Conservation (phyloP, 2,797 vertebrate species). For the Emydoidea blandingii region DNA sequence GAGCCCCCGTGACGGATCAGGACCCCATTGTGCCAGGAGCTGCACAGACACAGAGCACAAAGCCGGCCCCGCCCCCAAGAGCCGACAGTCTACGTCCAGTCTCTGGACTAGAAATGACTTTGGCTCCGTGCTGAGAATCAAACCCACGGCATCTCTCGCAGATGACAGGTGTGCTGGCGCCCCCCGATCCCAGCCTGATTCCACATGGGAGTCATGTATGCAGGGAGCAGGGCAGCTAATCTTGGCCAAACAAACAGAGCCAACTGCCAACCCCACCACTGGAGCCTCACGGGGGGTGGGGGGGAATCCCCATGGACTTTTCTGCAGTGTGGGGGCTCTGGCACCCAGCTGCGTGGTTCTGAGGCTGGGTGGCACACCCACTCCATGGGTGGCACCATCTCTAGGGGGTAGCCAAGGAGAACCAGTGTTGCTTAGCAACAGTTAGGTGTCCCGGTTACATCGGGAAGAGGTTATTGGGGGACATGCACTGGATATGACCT, state of each 20-base stretch:
- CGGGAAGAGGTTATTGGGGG: neutral
- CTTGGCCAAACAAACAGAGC: too few species aligned
- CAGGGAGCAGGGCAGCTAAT: neutral
- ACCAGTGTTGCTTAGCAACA: neutral
- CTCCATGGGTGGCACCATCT: neutral
- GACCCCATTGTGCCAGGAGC: neutral
- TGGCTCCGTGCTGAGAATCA: neutral
- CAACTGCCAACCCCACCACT: too few species aligned
- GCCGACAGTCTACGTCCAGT: neutral
- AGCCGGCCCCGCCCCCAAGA: neutral
- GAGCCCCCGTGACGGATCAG: neutral
- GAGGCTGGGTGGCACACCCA: neutral
- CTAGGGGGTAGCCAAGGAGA: neutral
- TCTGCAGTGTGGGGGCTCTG: neutral
- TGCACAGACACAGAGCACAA: neutral
- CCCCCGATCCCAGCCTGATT: too few species aligned
- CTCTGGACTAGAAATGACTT: neutral
- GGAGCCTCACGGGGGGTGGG: neutral
- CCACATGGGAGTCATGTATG: neutral
- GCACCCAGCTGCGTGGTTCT: neutral
- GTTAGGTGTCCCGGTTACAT: neutral
- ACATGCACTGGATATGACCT: neutral
- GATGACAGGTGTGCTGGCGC: too few species aligned
- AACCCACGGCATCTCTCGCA: neutral
- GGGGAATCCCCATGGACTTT: neutral